Conservation (phyloP, 2,888 invertebrate genomes). For the Pterostichus madidus region DNA sequence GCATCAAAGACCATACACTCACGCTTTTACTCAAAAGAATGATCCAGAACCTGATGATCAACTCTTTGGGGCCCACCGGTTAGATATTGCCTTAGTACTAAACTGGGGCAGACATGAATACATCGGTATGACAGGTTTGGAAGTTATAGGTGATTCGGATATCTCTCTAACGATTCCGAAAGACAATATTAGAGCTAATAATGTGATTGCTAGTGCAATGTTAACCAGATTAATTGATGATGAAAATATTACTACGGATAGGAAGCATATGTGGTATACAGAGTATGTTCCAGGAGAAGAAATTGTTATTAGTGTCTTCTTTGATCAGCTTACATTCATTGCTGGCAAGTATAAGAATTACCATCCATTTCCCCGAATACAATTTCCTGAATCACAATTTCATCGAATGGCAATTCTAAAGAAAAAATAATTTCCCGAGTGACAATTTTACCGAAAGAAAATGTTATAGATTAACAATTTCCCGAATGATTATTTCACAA, state of each 20-base stretch:
- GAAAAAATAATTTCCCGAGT: no score
- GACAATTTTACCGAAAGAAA: no score
- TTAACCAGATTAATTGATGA: conserved; percentile 83
- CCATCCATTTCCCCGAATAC: no score
- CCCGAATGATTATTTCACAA: no score
- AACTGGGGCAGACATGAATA: conserved; percentile 83
- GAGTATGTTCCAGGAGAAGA: conserved; percentile 73
- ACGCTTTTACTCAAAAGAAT: conserved; percentile 58
- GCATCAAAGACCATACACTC: conserved; percentile 59
- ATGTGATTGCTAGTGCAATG: conserved; percentile 74
- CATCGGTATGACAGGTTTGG: conserved; percentile 81
- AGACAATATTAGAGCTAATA: conserved; percentile 71
- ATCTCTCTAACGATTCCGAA: conserved; percentile 70
- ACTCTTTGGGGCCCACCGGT: conserved; percentile 73
- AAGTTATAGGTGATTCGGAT: conserved; percentile 78
- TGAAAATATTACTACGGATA: conserved; percentile 83
- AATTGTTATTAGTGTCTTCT: conserved; percentile 72
- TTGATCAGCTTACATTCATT: conserved; percentile 73
- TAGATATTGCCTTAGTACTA: conserved; percentile 81
- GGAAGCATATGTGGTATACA: conserved; percentile 84
- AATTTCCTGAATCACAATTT: no score
- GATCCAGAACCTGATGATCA: conserved; percentile 7
- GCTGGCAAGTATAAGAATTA: conserved; percentile 71
- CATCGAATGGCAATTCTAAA: no score
- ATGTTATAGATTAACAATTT: no score